phyloP scores from a whole-genome alignment of 37 sponge, comb jelly and placozoan genomes.

The Haliclona indistincta region DNA sequence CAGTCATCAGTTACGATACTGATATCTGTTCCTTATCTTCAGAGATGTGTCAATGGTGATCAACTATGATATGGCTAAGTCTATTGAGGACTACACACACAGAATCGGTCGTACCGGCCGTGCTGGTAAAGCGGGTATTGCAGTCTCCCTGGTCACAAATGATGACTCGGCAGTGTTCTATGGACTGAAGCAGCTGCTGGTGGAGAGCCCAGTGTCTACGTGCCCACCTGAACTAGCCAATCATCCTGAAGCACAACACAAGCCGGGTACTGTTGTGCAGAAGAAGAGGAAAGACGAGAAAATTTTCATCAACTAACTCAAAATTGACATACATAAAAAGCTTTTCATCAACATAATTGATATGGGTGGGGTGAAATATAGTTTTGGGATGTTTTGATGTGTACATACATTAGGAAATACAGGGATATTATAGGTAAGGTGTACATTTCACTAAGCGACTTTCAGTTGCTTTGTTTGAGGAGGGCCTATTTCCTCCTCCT shows the following conservation, averaged over 20 bases:
- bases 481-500: too few species aligned
- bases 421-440: too few species aligned
- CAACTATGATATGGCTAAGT: slow-evolving; percentile 99
- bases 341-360: too few species aligned
- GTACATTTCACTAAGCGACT: too few species aligned
- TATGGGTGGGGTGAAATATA: too few species aligned
- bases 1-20: not conserved
- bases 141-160: slow-evolving; percentile 90
- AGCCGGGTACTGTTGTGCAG: slow-evolving; percentile 86
- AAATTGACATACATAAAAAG: not conserved
- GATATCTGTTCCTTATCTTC: too few species aligned
- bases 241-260: slow-evolving; percentile 97
- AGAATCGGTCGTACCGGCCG: slow-evolving; percentile 95
- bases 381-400: too few species aligned
- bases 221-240: slow-evolving; percentile 91
- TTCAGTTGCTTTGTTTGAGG: too few species aligned
- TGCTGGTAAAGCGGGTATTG: slow-evolving; percentile 95
- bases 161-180: slow-evolving; percentile 96
- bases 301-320: slow-evolving; percentile 60
- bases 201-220: slow-evolving; percentile 80
- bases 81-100: slow-evolving; percentile 95
- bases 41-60: slow-evolving; percentile 96
- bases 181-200: slow-evolving; percentile 87
- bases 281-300: slow-evolving; percentile 91
- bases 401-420: too few species aligned